Base-by-base conservation (phyloP, 2,113 vertebrate genomes). In the Clarias macrocephalus region DNA sequence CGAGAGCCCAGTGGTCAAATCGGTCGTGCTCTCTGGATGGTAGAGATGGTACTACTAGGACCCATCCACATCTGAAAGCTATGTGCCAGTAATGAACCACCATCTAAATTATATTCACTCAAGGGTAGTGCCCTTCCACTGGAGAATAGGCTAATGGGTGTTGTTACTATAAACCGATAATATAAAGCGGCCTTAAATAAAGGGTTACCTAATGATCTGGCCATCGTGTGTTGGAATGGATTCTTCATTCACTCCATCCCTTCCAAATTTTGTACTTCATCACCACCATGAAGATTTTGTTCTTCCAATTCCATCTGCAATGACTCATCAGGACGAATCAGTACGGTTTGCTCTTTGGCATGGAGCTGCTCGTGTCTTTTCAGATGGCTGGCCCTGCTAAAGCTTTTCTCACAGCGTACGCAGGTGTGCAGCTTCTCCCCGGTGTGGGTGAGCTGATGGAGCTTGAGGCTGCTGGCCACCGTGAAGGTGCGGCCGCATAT, bases 301-400 rank as follows among this genome's bases (percentile, higher is more conserved):
- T 68, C 82, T 52, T 70, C 63, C 7, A 90, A 63, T 19, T 70
- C 63, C 5, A 90, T 93, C 0, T 93, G 89, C 0, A 91, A 93
- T 0, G 93, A 93, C 84, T 92, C 91, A 88, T 95, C 93, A 92
- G 92, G 93, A 95, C 4, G 80, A 88, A 86, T 93, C 93, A 0
- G 87, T 92, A 7, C 93, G 94, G 59, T 90, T 75, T 90, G 93
- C 83, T 95, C 93, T 88, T 93, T 94, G 87, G 92, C 93, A 92
- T 95, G 95, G 54, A 95, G 92, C 85, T 93, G 92, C 88, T 94
- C 93, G 23, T 95, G 95, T 80, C 94, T 92, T 91, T 93, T 95
- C 75, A 96, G 91, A 86, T 95, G 94, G 10, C 94, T 92, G 0
- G 93, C 89, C 42, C 95, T 89, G 87, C 94, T 94, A 91, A 95